Evolutionary conservation across 2,888 invertebrate genomes (phyloP), one percentile per base, ranked within the genome.

Genomic region (Acheta domesticus): DNA sequence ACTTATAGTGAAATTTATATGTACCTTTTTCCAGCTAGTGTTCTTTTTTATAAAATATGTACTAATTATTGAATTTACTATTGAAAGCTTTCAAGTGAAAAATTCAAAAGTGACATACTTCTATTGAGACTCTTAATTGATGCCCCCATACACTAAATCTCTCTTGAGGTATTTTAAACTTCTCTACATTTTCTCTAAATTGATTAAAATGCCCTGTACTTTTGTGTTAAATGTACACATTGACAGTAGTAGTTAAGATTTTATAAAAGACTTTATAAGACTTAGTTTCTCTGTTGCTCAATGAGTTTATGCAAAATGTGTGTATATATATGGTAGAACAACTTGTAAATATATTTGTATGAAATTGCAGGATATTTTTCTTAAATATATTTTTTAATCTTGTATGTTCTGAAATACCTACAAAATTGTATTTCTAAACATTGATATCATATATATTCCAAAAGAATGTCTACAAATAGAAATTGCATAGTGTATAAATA

Each of bases 271-370:
- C 62, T 62, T 19, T n/a, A 62, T 62, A 62, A 62, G 62, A 62
- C 62, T 62, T 62, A 62, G 14, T 62, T 62, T 62, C 62, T n/a
- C 62, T 62, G 16, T 62, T 62, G 62, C 62, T 62, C 62, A 62
- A 62, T 62, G 62, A 62, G 62, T 62, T 36, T 62, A n/a, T 62
- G 62, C n/a, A n/a, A 62, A 62, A 62, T 62, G 62, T 62, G 62
- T 62, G 11, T 62, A 62, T 62, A 62, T 62, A 62, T 36, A 36
- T 36, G 36, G 36, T 36, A 36, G 36, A 36, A 36, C 16, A n/a
- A 62, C 62, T 62, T 62, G 62, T 62, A 62, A 14, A 62, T 62
- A 62, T 62, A 62, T 62, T 62, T 62, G 62, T 62, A 62, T 62
- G 62, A n/a, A 62, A 62, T 62, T 62, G 16, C 62, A 62, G 62